Evolutionary conservation across 2,797 vertebrate genomes (phyloP).

Genomic region (Dendrocincla fuliginosa): DNA sequence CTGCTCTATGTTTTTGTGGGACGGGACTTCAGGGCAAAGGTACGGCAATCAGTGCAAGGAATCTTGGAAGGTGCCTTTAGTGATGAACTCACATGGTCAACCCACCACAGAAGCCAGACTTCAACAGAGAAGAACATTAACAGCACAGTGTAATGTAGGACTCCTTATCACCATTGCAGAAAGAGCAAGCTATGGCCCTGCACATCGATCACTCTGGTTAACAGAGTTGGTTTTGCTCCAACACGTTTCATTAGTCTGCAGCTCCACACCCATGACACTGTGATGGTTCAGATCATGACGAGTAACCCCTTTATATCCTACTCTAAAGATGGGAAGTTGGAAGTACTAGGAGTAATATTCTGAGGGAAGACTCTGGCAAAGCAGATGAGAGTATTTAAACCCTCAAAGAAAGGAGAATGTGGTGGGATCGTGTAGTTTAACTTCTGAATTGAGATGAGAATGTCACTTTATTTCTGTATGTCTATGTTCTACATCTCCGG

Average conservation of each 20-base stretch:
- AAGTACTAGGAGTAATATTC: not conserved
- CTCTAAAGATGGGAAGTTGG: not conserved
- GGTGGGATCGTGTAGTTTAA: not conserved
- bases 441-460: not conserved
- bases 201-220: not conserved
- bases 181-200: rapidly evolving
- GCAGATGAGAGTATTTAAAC: not conserved
- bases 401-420: not conserved
- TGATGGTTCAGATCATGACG: not conserved
- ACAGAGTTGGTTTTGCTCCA: not conserved
- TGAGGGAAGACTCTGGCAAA: not conserved
- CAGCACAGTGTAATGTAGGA: not conserved
- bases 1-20: slow-evolving; percentile 83
- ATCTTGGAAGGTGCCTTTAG: slow-evolving; percentile 79
- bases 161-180: not conserved
- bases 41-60: slow-evolving; percentile 68
- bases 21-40: slow-evolving; percentile 76
- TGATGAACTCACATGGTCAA: slow-evolving; percentile 65
- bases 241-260: not conserved
- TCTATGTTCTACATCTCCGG: not conserved
- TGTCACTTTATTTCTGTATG: not conserved
- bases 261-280: not conserved
- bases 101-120: not conserved
- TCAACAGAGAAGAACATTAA: not conserved
- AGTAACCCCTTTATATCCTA: not conserved